A percentile compares a stretch with the other conserved stretches of the same genome.
These are phyloP conservation scores for Phylloscopus whistleri DNA, from an alignment of 2,113 vertebrate genomes.

Conservation along the genomic window DNA sequence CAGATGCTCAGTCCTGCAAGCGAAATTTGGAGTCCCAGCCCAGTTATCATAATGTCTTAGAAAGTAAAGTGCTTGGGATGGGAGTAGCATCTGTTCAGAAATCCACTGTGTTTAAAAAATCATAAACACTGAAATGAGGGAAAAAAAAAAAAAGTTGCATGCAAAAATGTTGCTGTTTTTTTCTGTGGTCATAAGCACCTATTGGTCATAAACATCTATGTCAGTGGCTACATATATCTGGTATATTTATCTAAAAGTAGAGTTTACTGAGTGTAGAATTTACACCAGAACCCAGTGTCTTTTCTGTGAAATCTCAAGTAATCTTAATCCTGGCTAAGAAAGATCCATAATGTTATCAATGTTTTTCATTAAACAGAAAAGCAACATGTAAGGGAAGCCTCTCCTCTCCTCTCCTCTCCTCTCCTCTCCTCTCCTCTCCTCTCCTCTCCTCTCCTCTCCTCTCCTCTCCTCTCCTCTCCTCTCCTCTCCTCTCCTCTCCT, in stretches of 20 bases:
- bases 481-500: background rate
- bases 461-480: too few relatives aligned
- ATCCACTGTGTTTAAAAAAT: background rate
- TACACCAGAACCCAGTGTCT: background rate
- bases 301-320: background rate
- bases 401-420: background rate
- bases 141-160: background rate
- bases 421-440: too few relatives aligned
- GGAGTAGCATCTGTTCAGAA: background rate
- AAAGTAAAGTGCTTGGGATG: background rate
- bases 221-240: background rate
- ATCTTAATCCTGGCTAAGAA: background rate
- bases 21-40: background rate
- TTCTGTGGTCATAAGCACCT: background rate
- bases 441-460: too few relatives aligned
- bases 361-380: background rate
- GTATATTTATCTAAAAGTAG: background rate
- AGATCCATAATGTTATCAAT: background rate
- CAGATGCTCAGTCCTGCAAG: background rate
- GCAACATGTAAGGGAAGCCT: background rate
- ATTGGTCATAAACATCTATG: background rate
- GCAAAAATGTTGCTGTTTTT: background rate
- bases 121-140: background rate
- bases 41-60: background rate
- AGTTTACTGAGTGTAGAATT: background rate